Conservation (phyloP, 2,888 invertebrate species). For the Amphipoea oculea region DNA sequence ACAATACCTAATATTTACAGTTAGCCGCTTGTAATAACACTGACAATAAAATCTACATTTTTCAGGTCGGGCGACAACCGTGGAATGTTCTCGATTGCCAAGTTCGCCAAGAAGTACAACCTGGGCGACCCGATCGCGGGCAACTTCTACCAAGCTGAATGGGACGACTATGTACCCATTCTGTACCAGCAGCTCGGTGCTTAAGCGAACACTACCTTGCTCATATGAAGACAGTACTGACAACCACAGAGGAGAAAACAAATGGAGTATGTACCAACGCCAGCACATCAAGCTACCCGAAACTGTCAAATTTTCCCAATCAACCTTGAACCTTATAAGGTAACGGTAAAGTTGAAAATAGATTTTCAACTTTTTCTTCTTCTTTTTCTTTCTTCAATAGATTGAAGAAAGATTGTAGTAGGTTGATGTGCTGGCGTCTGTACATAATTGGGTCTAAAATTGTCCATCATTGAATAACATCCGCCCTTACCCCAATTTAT, state of each 20-base stretch:
- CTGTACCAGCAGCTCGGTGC: conserved; percentile 86
- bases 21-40: neutral
- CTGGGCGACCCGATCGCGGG: conserved; percentile 94
- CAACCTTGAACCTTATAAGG: no score
- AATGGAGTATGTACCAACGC: conserved; percentile 28
- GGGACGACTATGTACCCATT: conserved; percentile 94
- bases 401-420: no score
- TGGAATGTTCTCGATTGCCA: conserved; percentile 83
- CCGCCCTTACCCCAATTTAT: no score
- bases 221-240: conserved; percentile 9
- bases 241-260: neutral
- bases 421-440: no score
- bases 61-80: conserved; percentile 84
- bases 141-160: conserved; percentile 95
- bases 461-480: no score
- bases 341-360: no score
- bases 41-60: conserved; percentile 24
- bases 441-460: no score
- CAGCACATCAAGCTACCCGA: no score
- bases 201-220: conserved; percentile 60
- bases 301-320: no score
- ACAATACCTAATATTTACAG: neutral
- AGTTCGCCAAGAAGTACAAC: conserved; percentile 93
- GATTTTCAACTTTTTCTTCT: no score
- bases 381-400: no score